These are phyloP conservation scores for Pomatostomus ruficeps DNA, from an alignment of 2,113 vertebrate genomes.

Conservation along the genomic window DNA sequence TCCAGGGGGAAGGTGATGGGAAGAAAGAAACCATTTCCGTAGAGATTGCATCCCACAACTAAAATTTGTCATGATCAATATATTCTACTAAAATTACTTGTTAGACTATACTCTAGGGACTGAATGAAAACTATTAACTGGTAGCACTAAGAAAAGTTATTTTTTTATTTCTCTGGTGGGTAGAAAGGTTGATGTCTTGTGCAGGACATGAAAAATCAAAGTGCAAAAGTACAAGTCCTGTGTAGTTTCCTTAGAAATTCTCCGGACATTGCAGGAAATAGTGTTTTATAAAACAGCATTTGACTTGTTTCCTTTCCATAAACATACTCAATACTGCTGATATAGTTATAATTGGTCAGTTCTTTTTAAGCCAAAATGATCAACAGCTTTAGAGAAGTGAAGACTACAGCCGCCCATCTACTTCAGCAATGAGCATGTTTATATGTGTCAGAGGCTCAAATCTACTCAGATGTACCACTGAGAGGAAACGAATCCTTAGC, in stretches of 20 bases:
- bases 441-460: neutral
- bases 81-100: neutral
- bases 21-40: neutral
- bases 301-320: neutral
- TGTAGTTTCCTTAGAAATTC: neutral
- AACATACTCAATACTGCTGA: neutral
- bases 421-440: neutral
- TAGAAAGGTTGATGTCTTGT: neutral
- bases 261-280: neutral
- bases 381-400: neutral
- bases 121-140: neutral
- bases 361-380: neutral
- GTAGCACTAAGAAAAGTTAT: neutral
- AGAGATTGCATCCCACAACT: neutral
- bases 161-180: neutral
- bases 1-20: rapidly evolving
- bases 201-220: neutral
- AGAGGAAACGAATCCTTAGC: neutral
- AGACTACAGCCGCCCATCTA: neutral
- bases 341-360: neutral
- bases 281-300: neutral
- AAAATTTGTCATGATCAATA: neutral
- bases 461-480: neutral
- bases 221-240: neutral
- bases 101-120: neutral